These are phyloP conservation scores for Cheilosia grossa DNA, from an alignment of 2,888 invertebrate genomes.

Conservation along the genomic window DNA sequence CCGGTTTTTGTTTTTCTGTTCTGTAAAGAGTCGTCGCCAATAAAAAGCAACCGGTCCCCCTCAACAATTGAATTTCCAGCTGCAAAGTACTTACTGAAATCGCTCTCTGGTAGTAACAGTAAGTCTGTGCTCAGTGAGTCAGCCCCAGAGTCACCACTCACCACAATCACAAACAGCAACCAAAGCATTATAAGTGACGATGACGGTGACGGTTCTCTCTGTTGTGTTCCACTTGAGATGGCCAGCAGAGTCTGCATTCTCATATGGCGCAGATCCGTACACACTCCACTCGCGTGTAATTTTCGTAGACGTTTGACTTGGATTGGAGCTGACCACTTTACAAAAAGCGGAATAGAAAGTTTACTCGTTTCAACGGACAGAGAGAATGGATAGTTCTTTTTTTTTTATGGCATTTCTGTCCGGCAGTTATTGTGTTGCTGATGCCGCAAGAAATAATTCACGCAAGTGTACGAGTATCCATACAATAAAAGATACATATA, in stretches of 20 bases:
- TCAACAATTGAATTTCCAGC: constrained; percentile 51
- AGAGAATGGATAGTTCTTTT: constrained; percentile 16
- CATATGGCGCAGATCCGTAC: background rate
- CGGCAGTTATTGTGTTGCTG: constrained; percentile 15
- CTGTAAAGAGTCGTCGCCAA: constrained; percentile 11
- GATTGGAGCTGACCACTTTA: constrained; percentile 11
- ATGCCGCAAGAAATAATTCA: constrained; percentile 47
- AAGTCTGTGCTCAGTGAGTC: background rate
- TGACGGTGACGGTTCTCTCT: background rate
- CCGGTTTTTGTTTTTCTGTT: constrained; percentile 26
- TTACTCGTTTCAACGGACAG: constrained; percentile 23
- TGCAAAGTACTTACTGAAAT: constrained; percentile 37
- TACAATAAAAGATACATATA: constrained; percentile 4
- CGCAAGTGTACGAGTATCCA: constrained; percentile 7
- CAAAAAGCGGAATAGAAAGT: constrained; percentile 49
- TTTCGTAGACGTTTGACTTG: background rate
- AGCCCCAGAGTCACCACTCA: constrained; percentile 3
- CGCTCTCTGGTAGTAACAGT: background rate
- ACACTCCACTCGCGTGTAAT: background rate
- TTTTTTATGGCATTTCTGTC: background rate
- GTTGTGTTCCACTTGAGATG: constrained; percentile 41
- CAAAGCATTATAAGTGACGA: background rate
- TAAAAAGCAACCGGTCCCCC: background rate
- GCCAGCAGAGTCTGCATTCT: constrained; percentile 14
- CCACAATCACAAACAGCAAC: constrained; percentile 7